Conservation (phyloP, 2,888 invertebrate genomes). For the Buathra laborator region DNA sequence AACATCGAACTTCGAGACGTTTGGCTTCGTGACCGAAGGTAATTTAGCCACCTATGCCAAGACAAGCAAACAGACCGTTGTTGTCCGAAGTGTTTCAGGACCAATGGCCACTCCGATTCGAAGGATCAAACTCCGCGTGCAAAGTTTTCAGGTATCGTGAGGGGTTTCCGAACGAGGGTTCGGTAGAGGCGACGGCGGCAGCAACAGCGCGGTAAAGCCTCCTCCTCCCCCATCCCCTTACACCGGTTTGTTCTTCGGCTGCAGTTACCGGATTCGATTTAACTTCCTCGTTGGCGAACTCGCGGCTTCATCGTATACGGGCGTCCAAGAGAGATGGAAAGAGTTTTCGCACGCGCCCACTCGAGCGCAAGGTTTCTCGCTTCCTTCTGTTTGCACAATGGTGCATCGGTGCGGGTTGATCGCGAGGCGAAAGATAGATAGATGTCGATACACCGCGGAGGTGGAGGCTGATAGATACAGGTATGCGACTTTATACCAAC, state of each 20-base stretch:
- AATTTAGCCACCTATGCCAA: slow-evolving; percentile 53
- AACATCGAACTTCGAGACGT: slow-evolving; percentile 27
- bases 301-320: slow-evolving; percentile 43
- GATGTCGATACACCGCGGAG: slow-evolving; percentile 50
- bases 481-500: slow-evolving; percentile 5
- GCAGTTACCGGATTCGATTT: slow-evolving; percentile 83
- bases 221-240: neutral
- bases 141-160: slow-evolving; percentile 63
- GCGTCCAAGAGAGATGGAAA: slow-evolving; percentile 59
- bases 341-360: slow-evolving; percentile 52
- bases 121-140: slow-evolving; percentile 60
- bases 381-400: slow-evolving; percentile 43
- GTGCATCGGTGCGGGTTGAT: slow-evolving; percentile 42
- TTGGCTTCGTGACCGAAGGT: slow-evolving; percentile 53
- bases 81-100: slow-evolving; percentile 46
- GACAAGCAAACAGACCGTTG: slow-evolving; percentile 48
- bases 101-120: slow-evolving; percentile 65
- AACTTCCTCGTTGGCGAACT: slow-evolving; percentile 78
- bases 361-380: slow-evolving; percentile 13
- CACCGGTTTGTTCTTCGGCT: slow-evolving; percentile 80
- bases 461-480: slow-evolving; percentile 30
- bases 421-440: slow-evolving; percentile 58
- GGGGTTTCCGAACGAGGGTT: slow-evolving; percentile 3
- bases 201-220: slow-evolving; percentile 57
- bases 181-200: slow-evolving; percentile 29